Evolutionary conservation across 30 jellyfish, hydroid and myxozoan species (phyloP), one percentile per base, ranked within the genome.

Genomic region (Pseudorhiza aurosa): DNA sequence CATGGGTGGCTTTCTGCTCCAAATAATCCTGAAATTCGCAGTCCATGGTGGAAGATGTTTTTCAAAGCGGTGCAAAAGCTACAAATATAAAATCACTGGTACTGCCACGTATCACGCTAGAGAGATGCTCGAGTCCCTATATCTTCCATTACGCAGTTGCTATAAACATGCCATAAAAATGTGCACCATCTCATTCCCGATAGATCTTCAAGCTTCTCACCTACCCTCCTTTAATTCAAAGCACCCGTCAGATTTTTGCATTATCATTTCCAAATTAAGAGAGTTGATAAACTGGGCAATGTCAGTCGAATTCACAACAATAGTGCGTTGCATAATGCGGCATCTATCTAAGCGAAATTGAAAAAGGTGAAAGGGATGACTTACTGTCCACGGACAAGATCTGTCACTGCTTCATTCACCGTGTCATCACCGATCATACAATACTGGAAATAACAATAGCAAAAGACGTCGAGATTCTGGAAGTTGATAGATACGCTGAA

Each of bases 351-450:
- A n/a, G n/a, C n/a, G n/a, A n/a, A n/a, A n/a, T n/a, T n/a, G n/a
- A n/a, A n/a, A n/a, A n/a, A n/a, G n/a, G n/a, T n/a, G n/a, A n/a
- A n/a, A n/a, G n/a, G n/a, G 21, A 58, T 21, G 28, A 83, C 98
- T 85, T 81, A 92, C 98, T 86, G 91, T 58, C 98, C 98, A 42
- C 98, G 85, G 18, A 85, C 98, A 10, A 92, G 75, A 79, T 92
- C 96, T 15, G 93, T 78, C 10, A 92, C 96, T 53, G 96, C 96
- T 55, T 92, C 98, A 0, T 96, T 62, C 10, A 92, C 98, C 8
- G 96, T 53, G 60, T 92, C 98, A 85, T 92, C 98, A 15, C 98
- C 98, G 33, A 93, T 96, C 69, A 94, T 68, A 1, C 89, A 27
- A 53, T 92, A 92, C 98, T 90, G 67, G 25, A 69, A 53, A 19